These are phyloP conservation scores for Zalophus californianus DNA, from an alignment of 2,797 vertebrate species.

Conservation along the genomic window DNA sequence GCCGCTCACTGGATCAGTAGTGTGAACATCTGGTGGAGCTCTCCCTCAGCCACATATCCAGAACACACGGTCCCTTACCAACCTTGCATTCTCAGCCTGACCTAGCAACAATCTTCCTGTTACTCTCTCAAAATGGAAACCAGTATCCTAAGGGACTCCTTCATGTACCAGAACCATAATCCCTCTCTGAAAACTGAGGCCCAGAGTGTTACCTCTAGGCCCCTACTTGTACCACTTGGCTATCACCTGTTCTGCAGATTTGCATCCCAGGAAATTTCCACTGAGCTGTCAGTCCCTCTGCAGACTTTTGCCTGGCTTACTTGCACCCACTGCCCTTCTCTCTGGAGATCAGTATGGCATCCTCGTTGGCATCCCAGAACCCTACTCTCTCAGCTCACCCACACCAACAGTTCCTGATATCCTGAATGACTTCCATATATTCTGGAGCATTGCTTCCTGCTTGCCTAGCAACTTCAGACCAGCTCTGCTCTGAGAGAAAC, in stretches of 20 bases:
- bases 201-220: neutral
- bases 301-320: neutral
- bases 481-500: neutral
- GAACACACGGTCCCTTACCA: neutral
- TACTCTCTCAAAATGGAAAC: neutral
- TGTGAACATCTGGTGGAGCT: neutral
- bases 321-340: neutral
- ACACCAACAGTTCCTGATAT: neutral
- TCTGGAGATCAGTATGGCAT: neutral
- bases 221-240: neutral
- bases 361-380: neutral
- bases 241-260: neutral
- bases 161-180: neutral
- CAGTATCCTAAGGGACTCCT: neutral
- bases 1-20: neutral
- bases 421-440: neutral
- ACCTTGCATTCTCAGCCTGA: neutral
- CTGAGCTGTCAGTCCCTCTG: neutral
- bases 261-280: neutral
- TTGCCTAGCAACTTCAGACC: neutral
- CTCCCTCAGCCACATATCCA: fast-evolving
- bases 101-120: neutral
- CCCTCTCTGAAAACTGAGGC: neutral
- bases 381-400: fast-evolving
- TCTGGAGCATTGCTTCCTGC: neutral